Evolutionary conservation across 1,140 invertebrate genomes (phyloP), one percentile per base, ranked within the genome.

Genomic region (Drosophila lacteicornis): DNA sequence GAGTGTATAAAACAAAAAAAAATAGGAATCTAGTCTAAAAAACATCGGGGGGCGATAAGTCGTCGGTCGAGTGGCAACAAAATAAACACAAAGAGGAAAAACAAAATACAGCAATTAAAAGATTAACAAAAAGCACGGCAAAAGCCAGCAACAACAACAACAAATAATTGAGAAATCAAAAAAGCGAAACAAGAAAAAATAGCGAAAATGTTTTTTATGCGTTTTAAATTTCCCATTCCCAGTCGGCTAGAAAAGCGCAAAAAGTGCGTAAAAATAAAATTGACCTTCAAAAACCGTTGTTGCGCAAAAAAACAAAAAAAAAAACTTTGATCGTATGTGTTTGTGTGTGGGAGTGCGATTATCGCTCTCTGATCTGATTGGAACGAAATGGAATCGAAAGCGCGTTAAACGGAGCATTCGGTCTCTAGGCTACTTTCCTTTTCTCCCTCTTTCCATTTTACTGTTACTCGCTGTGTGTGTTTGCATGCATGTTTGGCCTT

Each of bases 241-340:
- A 19, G n/a, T 36, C 30, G 12, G 51, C 75, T 71, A 76, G 82
- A 62, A 47, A 58, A 69, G 45, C 47, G 63, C 68, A 83, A 77
- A 82, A 79, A 69, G 76, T 80, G 83, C 83, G 83, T 86, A 86
- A 87, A 86, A 86, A 86, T 87, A 87, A 80, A 69, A 82, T 82
- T 82, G 76, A 86, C 83, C 79, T 86, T 87, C 75, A 86, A 82
- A 83, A 83, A 69, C 42, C 8, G 19, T 63, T 68, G 69, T 75
- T 86, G 75, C 70, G 71, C 55, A 76, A 55, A 66, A 58, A 22
- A 63, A 30, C 55, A 76, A 55, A 66, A 58, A 22, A 63, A 30
- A 19, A 38, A 12, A 51, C n/a, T 5, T 17, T 17, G 6, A 13
- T 11, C 15, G 49, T 63, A 13, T 49, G 49, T 58, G 13, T 13